Evolutionary conservation across 92 coral and sea anemone genomes (phyloP).

Genomic region (Porites divaricata): DNA sequence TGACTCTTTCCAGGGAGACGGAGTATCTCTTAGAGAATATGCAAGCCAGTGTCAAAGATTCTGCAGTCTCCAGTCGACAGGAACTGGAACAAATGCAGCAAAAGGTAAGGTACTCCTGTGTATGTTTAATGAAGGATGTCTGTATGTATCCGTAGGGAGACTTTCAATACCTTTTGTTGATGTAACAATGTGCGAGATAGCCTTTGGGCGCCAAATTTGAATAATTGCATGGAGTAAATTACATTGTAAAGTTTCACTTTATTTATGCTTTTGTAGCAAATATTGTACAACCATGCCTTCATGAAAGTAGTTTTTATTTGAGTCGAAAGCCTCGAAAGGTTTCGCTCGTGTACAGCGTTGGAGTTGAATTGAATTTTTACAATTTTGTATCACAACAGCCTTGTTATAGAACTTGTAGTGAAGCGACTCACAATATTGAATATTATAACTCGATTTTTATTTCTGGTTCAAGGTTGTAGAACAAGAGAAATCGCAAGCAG

Average conservation of each 20-base stretch:
- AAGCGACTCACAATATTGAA: no score
- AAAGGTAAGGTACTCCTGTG: constrained; percentile 39
- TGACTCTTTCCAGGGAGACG: constrained; percentile 65
- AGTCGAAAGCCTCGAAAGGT: neutral
- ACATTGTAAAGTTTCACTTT: no score
- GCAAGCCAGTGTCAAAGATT: constrained; percentile 83
- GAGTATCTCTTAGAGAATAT: constrained; percentile 79
- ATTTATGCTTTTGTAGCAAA: no score
- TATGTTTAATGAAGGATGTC: neutral
- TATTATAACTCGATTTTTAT: neutral
- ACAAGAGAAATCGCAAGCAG: constrained; percentile 63
- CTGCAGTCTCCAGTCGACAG: constrained; percentile 70
- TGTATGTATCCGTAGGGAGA: neutral
- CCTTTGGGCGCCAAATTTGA: neutral
- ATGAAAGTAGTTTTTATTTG: neutral
- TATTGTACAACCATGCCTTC: neutral
- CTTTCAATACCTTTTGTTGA: neutral
- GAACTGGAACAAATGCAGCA: constrained; percentile 69
- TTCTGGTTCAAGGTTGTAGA: constrained; percentile 49
- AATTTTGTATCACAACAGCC: neutral
- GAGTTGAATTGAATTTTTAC: neutral
- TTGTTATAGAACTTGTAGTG: no score
- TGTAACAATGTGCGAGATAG: neutral
- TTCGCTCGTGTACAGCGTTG: neutral
- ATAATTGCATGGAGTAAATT: neutral